A percentile compares a stretch with the other conserved stretches of the same genome.
These are phyloP conservation scores for Thalpophila matura DNA, from an alignment of 2,888 invertebrate species.

Conservation along the genomic window DNA sequence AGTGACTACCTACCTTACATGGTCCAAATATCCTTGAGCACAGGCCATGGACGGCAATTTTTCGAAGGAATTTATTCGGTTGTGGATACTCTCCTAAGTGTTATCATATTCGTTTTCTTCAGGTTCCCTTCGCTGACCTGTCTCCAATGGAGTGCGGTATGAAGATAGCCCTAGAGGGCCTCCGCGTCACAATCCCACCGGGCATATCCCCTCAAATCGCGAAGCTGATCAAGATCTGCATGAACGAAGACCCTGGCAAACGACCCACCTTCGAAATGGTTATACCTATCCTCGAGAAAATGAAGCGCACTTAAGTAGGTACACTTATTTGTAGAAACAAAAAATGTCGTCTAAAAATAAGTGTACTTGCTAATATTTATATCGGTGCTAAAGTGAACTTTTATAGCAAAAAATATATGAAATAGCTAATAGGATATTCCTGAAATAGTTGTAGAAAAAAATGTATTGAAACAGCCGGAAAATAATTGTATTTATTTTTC, in stretches of 20 bases:
- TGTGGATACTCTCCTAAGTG: too few species aligned
- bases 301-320: constrained; percentile 94
- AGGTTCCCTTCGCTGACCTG: constrained; percentile 97
- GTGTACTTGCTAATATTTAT: constrained; percentile 52
- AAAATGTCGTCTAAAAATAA: constrained; percentile 74
- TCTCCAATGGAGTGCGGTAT: constrained; percentile 99
- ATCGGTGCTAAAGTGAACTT: constrained; percentile 65
- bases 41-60: too few species aligned
- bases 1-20: too few species aligned
- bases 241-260: constrained; percentile 99
- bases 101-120: too few species aligned
- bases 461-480: neutral
- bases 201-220: constrained; percentile 98
- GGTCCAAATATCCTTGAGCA: too few species aligned
- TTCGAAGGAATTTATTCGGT: too few species aligned
- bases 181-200: constrained; percentile 98
- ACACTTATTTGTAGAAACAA: too few species aligned
- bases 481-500: neutral
- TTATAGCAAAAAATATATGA: constrained; percentile 44
- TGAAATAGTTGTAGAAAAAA: neutral
- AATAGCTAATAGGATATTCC: constrained; percentile 36
- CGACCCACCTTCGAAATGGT: constrained; percentile 99
- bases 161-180: constrained; percentile 99
- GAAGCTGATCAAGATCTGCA: constrained; percentile 98
- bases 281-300: constrained; percentile 99